A percentile compares a stretch with the other conserved stretches of the same genome.
Conservation (phyloP, 1,140 invertebrate species). For the Aplysia californica region DNA sequence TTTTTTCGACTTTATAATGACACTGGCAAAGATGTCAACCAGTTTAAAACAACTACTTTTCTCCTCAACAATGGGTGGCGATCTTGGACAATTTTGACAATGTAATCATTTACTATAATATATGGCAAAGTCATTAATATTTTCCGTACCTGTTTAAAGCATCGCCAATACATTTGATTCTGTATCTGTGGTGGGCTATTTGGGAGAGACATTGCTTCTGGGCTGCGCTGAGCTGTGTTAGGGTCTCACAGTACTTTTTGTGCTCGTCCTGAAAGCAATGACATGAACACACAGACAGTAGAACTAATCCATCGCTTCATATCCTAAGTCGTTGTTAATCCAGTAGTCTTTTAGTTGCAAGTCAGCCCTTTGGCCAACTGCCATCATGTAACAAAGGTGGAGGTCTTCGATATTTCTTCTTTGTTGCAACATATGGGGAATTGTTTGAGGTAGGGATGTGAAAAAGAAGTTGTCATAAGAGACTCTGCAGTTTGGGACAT, state of each 20-base stretch:
- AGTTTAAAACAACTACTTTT: too few relatives aligned
- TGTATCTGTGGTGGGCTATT: conserved; percentile 89
- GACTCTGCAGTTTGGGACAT: too few relatives aligned
- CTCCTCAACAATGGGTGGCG: too few relatives aligned
- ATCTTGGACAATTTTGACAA: too few relatives aligned
- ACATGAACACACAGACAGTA: neutral
- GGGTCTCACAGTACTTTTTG: conserved; percentile 84
- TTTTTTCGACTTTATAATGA: too few relatives aligned
- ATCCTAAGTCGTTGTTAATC: neutral
- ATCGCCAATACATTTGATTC: conserved; percentile 83
- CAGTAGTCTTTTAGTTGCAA: neutral
- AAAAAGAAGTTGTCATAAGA: neutral
- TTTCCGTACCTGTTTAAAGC: too few relatives aligned
- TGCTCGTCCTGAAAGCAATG: conserved; percentile 64
- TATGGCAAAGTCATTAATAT: too few relatives aligned
- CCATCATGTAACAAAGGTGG: neutral
- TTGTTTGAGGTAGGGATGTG: neutral
- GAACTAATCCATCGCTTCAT: neutral
- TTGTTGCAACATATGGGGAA: neutral
- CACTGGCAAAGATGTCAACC: too few relatives aligned
- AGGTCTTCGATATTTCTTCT: neutral
- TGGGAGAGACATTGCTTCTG: conserved; percentile 91
- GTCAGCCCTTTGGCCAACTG: neutral
- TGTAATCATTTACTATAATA: too few relatives aligned
- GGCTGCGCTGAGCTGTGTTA: conserved; percentile 84